phyloP scores from a whole-genome alignment of 2,888 invertebrate species.

The Dicyrtoma fusca region DNA sequence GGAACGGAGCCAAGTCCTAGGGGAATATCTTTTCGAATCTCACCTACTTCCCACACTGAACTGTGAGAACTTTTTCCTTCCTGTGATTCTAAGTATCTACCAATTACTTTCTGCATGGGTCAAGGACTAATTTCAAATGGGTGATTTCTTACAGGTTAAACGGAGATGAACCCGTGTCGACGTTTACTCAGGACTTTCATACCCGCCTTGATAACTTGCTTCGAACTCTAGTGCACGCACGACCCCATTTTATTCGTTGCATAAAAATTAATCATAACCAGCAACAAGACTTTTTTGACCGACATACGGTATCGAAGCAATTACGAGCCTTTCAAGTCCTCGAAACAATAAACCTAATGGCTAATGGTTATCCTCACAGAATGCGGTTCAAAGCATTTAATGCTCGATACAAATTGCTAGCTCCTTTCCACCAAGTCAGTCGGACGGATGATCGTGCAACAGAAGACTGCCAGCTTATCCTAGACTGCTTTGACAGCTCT shows the following conservation, averaged over 20 bases:
- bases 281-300: constrained; percentile 80
- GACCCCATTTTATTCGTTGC: constrained; percentile 93
- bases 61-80: constrained; percentile 63
- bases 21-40: constrained; percentile 83
- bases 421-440: constrained; percentile 68
- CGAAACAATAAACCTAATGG: constrained; percentile 92
- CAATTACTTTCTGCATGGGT: too few species aligned
- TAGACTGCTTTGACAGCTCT: constrained; percentile 71
- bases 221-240: constrained; percentile 86
- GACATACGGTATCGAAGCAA: constrained; percentile 81
- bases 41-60: constrained; percentile 84
- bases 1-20: constrained; percentile 70
- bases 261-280: constrained; percentile 84
- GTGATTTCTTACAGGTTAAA: constrained; percentile 67
- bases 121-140: too few species aligned
- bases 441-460: constrained; percentile 62
- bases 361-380: constrained; percentile 79
- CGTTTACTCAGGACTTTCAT: constrained; percentile 93
- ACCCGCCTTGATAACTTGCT: constrained; percentile 88
- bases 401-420: constrained; percentile 80
- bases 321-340: constrained; percentile 87
- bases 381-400: constrained; percentile 94
- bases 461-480: constrained; percentile 74
- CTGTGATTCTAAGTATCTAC: too few species aligned
- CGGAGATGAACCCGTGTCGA: constrained; percentile 83